Evolutionary conservation across 2,113 vertebrate genomes (phyloP), one percentile per base, ranked within the genome.

Genomic region (Oncorhynchus mykiss): DNA sequence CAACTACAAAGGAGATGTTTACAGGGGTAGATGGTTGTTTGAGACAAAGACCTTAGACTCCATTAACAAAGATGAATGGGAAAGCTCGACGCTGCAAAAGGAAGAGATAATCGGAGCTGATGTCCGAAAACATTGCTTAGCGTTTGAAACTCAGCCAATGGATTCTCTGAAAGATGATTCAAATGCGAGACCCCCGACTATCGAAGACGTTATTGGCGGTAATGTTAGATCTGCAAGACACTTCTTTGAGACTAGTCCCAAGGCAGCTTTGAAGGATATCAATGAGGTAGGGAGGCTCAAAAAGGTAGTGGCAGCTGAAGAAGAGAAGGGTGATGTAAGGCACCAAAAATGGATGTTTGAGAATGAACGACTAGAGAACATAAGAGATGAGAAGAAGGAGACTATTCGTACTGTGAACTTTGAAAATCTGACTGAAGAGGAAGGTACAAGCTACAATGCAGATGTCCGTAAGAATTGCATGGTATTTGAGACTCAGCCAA

Each of bases 401-500:
- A 80, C 93, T 7, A 88, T 83, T 25, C 90, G 85, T 68, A 96
- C 95, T 39, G 94, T 97, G 25, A 95, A 94, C 73, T 88, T 94
- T 64, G 92, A 95, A 48, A 91, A 94, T 72, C 92, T 96, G 66
- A 90, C 80, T 34, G 94, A 91, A 72, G 95, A 95, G 71, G 91
- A 95, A 73, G 95, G 96, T 31, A 93, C 83, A 62, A 92, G 89
- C 85, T 95, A 90, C 77, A 93, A 85, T 80, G 90, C 91, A 39
- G 92, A 93, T 74, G 91, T 94, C 29, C 90, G 89, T 7, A 92
- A 83, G 83, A 93, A 96, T 80, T 95, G 95, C 83, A 95, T 94
- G 96, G 91, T 95, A 77, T 98, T 97, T 91, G 96, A 97, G 88
- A 96, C 95, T 0, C 94, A 95, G 76, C 93, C 95, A 74, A 93